Percentiles rank a stretch among this genome's conserved stretches.
phyloP scores from a whole-genome alignment of 2,888 invertebrate species.

The Perdita meconis region DNA sequence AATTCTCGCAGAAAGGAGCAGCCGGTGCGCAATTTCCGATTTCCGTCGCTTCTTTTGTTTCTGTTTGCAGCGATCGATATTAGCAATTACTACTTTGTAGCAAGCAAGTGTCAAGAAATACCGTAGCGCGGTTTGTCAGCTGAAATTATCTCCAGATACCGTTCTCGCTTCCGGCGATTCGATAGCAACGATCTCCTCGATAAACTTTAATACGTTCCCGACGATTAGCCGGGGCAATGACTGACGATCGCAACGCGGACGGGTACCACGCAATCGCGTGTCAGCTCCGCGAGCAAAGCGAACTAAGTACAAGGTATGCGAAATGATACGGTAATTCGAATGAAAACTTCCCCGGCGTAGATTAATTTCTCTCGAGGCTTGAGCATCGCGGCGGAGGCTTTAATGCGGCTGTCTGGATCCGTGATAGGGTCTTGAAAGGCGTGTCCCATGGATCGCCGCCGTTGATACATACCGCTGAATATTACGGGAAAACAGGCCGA shows the following conservation, averaged over 20 bases:
- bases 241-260: not conserved
- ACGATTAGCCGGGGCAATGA: not conserved
- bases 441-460: constrained; percentile 44
- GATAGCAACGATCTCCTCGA: not conserved
- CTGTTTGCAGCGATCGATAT: too few species aligned
- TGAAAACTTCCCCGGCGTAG: constrained; percentile 28
- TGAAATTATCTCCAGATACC: not conserved
- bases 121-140: too few species aligned
- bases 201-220: not conserved
- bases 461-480: constrained; percentile 42
- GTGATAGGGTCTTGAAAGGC: constrained; percentile 66
- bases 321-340: constrained; percentile 44
- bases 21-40: too few species aligned
- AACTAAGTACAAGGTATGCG: constrained; percentile 16
- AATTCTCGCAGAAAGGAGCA: too few species aligned
- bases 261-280: constrained; percentile 22
- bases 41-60: too few species aligned
- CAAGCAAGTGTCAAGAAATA: too few species aligned
- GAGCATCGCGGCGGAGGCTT: constrained; percentile 53
- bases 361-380: constrained; percentile 61
- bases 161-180: not conserved
- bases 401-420: constrained; percentile 62
- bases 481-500: constrained; percentile 62
- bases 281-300: not conserved
- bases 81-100: too few species aligned